Conservation (phyloP, 2,797 vertebrate species). For the Bovichtus diacanthus region DNA sequence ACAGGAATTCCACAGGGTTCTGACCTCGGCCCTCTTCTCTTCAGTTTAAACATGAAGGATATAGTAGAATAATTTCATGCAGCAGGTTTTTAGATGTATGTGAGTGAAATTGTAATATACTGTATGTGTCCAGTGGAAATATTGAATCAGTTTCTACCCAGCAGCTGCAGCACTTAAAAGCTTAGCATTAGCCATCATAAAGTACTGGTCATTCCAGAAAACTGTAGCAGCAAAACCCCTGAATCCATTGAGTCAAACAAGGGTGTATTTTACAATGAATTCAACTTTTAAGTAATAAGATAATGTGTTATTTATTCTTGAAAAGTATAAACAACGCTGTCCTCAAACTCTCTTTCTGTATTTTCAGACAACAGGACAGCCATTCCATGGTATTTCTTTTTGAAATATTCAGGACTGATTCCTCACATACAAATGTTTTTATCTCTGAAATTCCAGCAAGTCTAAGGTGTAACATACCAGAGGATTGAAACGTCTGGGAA, state of each 20-base stretch:
- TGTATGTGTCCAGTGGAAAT: not conserved
- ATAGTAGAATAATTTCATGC: too few species aligned
- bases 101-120: not conserved
- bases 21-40: not conserved
- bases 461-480: slow-evolving; percentile 58
- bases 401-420: slow-evolving; percentile 3
- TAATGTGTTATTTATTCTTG: not conserved
- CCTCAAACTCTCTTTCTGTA: not conserved
- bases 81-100: too few species aligned
- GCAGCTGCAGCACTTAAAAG: not conserved
- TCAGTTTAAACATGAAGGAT: not conserved
- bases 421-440: not conserved
- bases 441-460: slow-evolving; percentile 18
- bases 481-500: slow-evolving; percentile 58
- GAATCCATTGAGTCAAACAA: not conserved
- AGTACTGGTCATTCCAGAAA: too few species aligned
- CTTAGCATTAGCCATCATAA: not conserved
- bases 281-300: not conserved
- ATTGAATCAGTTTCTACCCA: not conserved
- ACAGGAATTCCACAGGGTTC: not conserved
- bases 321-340: not conserved
- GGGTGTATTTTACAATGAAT: not conserved
- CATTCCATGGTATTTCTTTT: slow-evolving; percentile 7
- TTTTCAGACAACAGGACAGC: not conserved
- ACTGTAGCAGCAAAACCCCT: not conserved